Base-by-base conservation (phyloP, 2,888 invertebrate species). In the Drosophila hamatofila region DNA sequence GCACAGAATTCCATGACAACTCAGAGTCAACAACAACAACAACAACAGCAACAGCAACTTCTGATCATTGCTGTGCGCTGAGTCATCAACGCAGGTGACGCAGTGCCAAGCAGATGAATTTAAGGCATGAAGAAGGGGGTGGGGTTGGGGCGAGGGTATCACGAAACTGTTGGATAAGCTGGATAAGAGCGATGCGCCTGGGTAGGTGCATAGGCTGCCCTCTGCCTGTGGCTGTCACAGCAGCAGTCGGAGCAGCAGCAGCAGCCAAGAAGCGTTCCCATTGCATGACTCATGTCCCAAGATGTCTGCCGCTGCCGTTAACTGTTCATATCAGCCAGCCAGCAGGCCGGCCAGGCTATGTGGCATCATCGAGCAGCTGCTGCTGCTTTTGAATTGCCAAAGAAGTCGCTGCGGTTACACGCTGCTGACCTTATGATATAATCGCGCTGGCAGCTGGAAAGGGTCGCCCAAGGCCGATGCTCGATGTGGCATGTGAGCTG, bases 11-110 rank as follows among this genome's bases (percentile, higher is more conserved):
- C 72, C 72, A 65, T 65, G 52, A 18, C 55, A 46, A 59, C 21
- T 60, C 58, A 23, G 37, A 54, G 46, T 11, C 35, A 35, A 33
- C 2, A n/a, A 9, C 8, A 39, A 8, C n/a, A 37, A 6, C 33
- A 12, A 30, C 48, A 33, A 18, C 44, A 55, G 11, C 42, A 42
- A n/a, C 30, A 21, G 16, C 61, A 61, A 21, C 33, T 62, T 48
- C 33, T 35, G 57, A 44, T 78, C 79, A 68, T 65, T 74, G 30
- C 56, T 78, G 42, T 30, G 69, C 55, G 56, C 52, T 76, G 75
- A 77, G 62, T 79, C 76, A 79, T 69, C 49, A 21, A 27, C 49
- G 75, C 69, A 69, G 75, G 65, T 79, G 75, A 77, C 79, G 79
- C 79, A 73, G 76, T 65, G 39, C 42, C 35, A 18, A 61, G n/a